Base-by-base conservation (phyloP, 1,140 invertebrate genomes). In the Drosophila paulistorum region DNA sequence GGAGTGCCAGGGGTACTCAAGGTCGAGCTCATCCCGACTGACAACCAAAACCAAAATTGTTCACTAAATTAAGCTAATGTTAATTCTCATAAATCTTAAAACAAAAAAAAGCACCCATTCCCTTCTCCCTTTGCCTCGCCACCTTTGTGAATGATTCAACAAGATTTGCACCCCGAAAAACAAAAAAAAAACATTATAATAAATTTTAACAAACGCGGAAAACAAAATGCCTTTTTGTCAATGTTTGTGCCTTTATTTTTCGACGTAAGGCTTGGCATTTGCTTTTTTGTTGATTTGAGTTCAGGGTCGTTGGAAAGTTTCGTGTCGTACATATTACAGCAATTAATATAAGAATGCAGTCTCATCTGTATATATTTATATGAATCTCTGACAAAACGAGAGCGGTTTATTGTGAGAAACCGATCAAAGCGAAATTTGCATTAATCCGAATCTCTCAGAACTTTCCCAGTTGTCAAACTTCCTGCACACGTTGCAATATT, bases 11-110 rank as follows among this genome's bases (percentile, higher is more conserved):
- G 45, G 45, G 45, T 51, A 51, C 45, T 17, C 51, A 45, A 67
- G 30, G 55, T 84, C 77, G 65, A 85, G 71, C 79, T 77, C 81
- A 81, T 85, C 81, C 78, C 77, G 51, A 57, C 42, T 69, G n/a
- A 30, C 55, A 68, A 65, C 55, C 30, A 30, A 51, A 80, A 79
- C 63, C 68, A 65, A 64, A 48, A 61, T 51, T 33, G 20, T 51
- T 68, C 14, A 55, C 55, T 59, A 55, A 54, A 30, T 59, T 37
- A 54, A 42, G 77, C 66, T 79, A 41, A 80, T 75, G 60, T 73
- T 61, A 65, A 75, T 61, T 61, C 55, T 59, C 59, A 71, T 75
- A 78, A 84, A 81, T 85, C 78, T 78, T 62, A 54, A 23, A 48
- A 60, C 42, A 57, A 61, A 45, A 42, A 48, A 65, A 62, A 62